Evolutionary conservation across 1,140 invertebrate genomes (phyloP).

Genomic region (Drosophila kepulauana): DNA sequence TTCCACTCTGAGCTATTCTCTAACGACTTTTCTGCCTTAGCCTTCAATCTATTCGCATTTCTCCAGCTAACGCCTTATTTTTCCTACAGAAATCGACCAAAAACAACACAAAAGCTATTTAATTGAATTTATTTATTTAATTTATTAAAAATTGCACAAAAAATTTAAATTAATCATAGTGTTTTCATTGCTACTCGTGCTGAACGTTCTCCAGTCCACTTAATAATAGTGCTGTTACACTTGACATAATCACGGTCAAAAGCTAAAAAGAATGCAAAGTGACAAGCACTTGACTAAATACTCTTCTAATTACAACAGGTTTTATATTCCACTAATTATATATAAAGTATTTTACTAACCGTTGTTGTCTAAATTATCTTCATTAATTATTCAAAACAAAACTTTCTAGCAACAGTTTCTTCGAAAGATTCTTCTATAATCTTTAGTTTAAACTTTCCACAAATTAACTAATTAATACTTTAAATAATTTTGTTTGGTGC

Average conservation of each 20-base stretch:
- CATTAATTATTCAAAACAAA: too few species aligned
- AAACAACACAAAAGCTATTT: constrained; percentile 50
- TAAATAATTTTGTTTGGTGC: too few species aligned
- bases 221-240: constrained; percentile 17
- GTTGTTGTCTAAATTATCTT: too few species aligned
- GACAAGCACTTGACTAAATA: background rate
- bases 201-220: background rate
- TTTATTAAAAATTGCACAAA: constrained; percentile 79
- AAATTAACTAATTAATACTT: too few species aligned
- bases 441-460: too few species aligned
- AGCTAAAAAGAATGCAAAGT: background rate
- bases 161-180: constrained; percentile 27
- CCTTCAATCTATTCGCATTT: constrained; percentile 20
- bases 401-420: too few species aligned
- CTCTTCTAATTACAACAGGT: background rate
- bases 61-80: constrained; percentile 17
- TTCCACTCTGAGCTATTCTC: constrained; percentile 26
- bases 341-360: too few species aligned
- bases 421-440: too few species aligned
- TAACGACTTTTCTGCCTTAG: constrained; percentile 30
- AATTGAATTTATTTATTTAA: constrained; percentile 81
- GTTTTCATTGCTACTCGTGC: constrained; percentile 16
- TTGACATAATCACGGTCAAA: constrained; percentile 2
- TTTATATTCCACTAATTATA: background rate
- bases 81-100: constrained; percentile 68